Conservation (phyloP, 2,888 invertebrate genomes). For the Drosophila helvetica region DNA sequence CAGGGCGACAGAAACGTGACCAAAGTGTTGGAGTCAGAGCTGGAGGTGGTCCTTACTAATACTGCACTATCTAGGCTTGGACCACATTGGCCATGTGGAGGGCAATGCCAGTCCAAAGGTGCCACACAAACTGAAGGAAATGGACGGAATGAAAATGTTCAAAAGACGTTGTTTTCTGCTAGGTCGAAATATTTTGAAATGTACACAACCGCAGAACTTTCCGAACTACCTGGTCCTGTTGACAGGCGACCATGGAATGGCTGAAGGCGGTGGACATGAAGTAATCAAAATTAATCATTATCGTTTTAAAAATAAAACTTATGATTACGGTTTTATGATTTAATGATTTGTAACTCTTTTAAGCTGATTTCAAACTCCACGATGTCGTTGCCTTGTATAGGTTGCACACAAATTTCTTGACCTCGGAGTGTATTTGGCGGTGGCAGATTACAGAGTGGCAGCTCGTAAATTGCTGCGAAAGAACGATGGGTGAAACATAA, state of each 20-base stretch:
- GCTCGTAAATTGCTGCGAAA: too few relatives aligned
- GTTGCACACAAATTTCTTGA: constrained; percentile 79
- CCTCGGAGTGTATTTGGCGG: constrained; percentile 77
- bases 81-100: constrained; percentile 98
- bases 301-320: too few relatives aligned
- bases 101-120: constrained; percentile 92
- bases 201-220: constrained; percentile 38
- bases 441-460: constrained; percentile 78
- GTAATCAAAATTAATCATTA: too few relatives aligned
- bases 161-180: constrained; percentile 82
- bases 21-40: constrained; percentile 63
- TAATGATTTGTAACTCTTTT: too few relatives aligned
- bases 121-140: constrained; percentile 92
- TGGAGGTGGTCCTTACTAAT: constrained; percentile 91
- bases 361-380: constrained; percentile 5
- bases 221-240: constrained; percentile 84
- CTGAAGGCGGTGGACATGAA: constrained; percentile 97
- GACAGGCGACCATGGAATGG: constrained; percentile 99
- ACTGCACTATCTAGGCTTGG: constrained; percentile 97
- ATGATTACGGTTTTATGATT: too few relatives aligned
- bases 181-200: too few relatives aligned
- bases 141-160: constrained; percentile 94
- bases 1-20: constrained; percentile 82
- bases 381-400: constrained; percentile 60
- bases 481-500: too few relatives aligned